These are phyloP conservation scores for Leucophora obtusa DNA, from an alignment of 2,888 invertebrate species.

Conservation along the genomic window DNA sequence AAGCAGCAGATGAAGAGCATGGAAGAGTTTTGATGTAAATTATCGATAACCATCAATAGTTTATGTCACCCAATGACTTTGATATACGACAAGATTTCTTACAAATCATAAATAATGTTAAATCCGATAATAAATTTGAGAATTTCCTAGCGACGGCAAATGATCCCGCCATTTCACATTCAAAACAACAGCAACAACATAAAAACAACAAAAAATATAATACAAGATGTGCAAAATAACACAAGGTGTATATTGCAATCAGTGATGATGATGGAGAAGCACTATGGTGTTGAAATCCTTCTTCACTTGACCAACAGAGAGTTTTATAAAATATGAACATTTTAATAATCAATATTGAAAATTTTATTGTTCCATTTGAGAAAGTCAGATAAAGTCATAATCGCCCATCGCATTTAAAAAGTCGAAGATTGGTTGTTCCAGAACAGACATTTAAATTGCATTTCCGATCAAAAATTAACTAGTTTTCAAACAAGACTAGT, in stretches of 20 bases:
- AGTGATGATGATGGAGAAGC: constrained; percentile 46
- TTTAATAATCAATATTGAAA: too few species aligned
- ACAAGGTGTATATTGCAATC: constrained; percentile 50
- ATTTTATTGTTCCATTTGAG: too few species aligned
- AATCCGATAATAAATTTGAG: constrained; percentile 78
- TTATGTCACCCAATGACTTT: constrained; percentile 75
- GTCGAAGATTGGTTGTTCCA: too few species aligned
- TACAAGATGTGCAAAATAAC: constrained; percentile 48
- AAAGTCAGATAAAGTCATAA: too few species aligned
- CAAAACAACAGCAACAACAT: constrained; percentile 28
- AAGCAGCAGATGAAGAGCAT: constrained; percentile 27
- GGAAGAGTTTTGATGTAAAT: constrained; percentile 72
- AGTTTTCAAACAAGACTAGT: too few species aligned
- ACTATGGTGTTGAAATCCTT: not conserved
- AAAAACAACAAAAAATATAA: constrained; percentile 16
- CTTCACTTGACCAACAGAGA: too few species aligned
- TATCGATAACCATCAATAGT: constrained; percentile 76
- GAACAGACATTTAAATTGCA: too few species aligned
- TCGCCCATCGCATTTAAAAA: too few species aligned
- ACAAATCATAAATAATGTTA: constrained; percentile 78
- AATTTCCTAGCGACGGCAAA: constrained; percentile 74
- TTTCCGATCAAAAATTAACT: too few species aligned
- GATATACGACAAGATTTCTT: constrained; percentile 76
- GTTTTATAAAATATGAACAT: too few species aligned
- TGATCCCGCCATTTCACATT: constrained; percentile 68